phyloP scores from a whole-genome alignment of 2,797 vertebrate species.

The Lophura swinhoii region DNA sequence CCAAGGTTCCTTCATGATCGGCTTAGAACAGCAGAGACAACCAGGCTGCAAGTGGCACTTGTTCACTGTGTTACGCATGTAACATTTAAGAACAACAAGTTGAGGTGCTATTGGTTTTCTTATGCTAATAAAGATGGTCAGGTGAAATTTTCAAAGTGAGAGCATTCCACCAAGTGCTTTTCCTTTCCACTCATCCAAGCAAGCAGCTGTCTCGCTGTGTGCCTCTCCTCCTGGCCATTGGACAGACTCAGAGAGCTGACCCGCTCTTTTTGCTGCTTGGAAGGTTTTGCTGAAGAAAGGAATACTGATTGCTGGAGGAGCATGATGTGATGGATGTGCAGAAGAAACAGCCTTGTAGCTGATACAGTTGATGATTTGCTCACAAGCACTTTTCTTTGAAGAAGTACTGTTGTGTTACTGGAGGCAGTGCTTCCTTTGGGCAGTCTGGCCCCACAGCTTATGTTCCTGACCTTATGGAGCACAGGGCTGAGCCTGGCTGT shows the following conservation, averaged over 20 bases:
- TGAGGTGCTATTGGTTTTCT: not conserved
- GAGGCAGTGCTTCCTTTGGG: not conserved
- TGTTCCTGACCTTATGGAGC: not conserved
- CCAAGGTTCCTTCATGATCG: not conserved
- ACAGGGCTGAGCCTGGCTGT: not conserved
- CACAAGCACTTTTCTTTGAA: constrained; percentile 23
- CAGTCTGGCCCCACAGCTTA: not conserved
- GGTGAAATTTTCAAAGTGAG: not conserved
- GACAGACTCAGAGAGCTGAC: not conserved
- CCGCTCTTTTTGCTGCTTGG: constrained; percentile 8
- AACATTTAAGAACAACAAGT: not conserved
- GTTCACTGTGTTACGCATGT: not conserved
- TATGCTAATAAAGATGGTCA: not conserved
- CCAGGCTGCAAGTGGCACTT: not conserved
- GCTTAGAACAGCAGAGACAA: not conserved
- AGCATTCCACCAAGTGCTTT: not conserved
- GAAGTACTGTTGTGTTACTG: not conserved
- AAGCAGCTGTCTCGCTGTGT: not conserved
- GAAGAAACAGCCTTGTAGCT: not conserved
- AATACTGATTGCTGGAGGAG: not conserved
- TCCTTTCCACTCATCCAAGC: not conserved
- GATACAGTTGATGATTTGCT: constrained; percentile 33
- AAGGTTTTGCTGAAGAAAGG: constrained; percentile 39
- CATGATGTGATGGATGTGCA: constrained; percentile 31
- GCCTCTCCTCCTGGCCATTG: not conserved